phyloP scores from a whole-genome alignment of 2,113 vertebrate genomes.

The Cryptomyrus ogoouensis region DNA sequence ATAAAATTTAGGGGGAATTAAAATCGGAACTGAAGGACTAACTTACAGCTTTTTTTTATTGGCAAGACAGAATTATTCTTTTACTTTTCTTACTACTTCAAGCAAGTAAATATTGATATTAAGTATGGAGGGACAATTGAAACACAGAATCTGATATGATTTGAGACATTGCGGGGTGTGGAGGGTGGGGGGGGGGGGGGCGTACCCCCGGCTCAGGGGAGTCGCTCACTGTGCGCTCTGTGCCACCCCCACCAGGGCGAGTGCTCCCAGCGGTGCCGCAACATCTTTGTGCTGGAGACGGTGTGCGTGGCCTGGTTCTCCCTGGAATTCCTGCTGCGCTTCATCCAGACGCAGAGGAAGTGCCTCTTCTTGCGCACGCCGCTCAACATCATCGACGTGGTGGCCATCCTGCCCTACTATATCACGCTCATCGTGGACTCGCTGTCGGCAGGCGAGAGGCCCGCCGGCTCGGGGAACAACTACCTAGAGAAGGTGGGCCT shows the following conservation, averaged over 20 bases:
- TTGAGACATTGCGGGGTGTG: not conserved
- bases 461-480: constrained; percentile 71
- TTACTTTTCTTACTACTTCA: not conserved
- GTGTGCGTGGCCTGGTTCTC: constrained; percentile 97
- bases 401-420: constrained; percentile 93
- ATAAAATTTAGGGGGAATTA: not conserved
- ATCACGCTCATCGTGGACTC: constrained; percentile 79
- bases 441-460: constrained; percentile 58
- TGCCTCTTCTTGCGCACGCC: constrained; percentile 85
- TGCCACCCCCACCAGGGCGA: constrained; percentile 68
- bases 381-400: constrained; percentile 83
- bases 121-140: not conserved
- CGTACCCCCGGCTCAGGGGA: not conserved
- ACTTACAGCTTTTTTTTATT: not conserved
- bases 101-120: not conserved
- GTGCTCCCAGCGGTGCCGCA: constrained; percentile 80
- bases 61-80: not conserved
- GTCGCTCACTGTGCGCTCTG: not conserved
- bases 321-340: constrained; percentile 86
- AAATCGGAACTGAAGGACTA: not conserved
- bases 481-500: constrained; percentile 88
- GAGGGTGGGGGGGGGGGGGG: not conserved
- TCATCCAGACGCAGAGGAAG: constrained; percentile 87
- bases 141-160: not conserved
- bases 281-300: constrained; percentile 91